Percentiles rank a stretch among this genome's conserved stretches.
phyloP scores from a whole-genome alignment of 2,797 vertebrate genomes.

The Urosaurus nigricauda region DNA sequence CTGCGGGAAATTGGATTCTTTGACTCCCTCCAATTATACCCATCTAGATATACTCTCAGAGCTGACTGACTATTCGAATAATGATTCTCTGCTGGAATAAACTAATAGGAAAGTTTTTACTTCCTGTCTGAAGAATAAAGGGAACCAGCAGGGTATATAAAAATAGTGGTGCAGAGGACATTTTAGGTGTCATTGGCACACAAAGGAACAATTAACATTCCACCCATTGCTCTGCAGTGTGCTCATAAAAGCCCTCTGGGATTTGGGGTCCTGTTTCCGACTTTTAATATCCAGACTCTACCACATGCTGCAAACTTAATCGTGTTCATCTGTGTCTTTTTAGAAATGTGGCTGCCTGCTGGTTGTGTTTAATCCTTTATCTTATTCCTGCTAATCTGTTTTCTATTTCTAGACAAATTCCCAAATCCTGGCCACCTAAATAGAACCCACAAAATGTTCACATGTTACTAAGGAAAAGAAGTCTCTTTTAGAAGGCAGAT shows the following conservation, averaged over 20 bases:
- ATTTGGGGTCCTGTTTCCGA: slow-evolving; percentile 74
- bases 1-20: neutral
- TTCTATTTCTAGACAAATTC: slow-evolving; percentile 78
- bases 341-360: slow-evolving; percentile 73
- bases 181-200: slow-evolving; percentile 35
- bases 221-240: slow-evolving; percentile 37
- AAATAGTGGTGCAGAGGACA: fast-evolving
- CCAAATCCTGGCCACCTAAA: slow-evolving; percentile 71
- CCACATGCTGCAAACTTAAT: slow-evolving; percentile 72
- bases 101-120: neutral
- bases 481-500: slow-evolving; percentile 6
- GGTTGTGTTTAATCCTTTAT: slow-evolving; percentile 80
- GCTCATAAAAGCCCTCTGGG: slow-evolving; percentile 42
- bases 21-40: neutral
- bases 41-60: neutral
- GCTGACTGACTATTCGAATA: fast-evolving
- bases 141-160: neutral
- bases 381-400: slow-evolving; percentile 78
- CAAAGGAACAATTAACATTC: slow-evolving; percentile 38
- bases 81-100: neutral
- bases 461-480: neutral
- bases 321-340: slow-evolving; percentile 73
- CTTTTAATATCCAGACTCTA: slow-evolving; percentile 69
- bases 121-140: fast-evolving
- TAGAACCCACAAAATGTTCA: slow-evolving; percentile 53